Evolutionary conservation across 2,797 vertebrate genomes (phyloP).

Genomic region (Typhlichthys eigenmanni): DNA sequence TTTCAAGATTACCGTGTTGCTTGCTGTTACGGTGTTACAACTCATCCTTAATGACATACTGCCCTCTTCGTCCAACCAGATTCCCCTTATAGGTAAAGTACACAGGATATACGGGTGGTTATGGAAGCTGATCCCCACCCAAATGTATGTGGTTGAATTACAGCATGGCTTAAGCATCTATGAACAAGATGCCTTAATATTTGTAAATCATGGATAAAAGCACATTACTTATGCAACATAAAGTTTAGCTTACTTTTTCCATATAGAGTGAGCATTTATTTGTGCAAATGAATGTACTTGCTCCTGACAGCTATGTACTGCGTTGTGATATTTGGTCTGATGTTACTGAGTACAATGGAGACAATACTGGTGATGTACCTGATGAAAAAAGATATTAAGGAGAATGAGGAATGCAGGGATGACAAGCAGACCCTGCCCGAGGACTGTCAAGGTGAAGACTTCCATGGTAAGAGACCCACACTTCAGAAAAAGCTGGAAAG

Average conservation of each 20-base stretch:
- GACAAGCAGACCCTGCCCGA: too few species aligned
- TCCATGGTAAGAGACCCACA: too few species aligned
- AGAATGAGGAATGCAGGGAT: neutral
- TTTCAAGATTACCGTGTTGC: constrained; percentile 81
- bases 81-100: constrained; percentile 79
- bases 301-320: constrained; percentile 73
- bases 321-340: constrained; percentile 66
- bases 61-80: constrained; percentile 72
- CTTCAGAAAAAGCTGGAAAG: too few species aligned
- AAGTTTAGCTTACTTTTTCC: neutral
- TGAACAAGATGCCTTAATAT: too few species aligned
- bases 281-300: neutral
- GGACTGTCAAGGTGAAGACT: too few species aligned
- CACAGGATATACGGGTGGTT: neutral
- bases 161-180: too few species aligned
- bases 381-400: constrained; percentile 2
- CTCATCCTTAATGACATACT: constrained; percentile 82
- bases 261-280: neutral
- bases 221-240: neutral
- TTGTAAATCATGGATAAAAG: too few species aligned
- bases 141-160: too few species aligned
- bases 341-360: constrained; percentile 6
- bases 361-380: constrained; percentile 2
- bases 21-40: constrained; percentile 79
- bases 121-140: too few species aligned